A percentile compares a stretch with the other conserved stretches of the same genome.
phyloP scores from a whole-genome alignment of 2,888 invertebrate species.

The Pheosia tremula region DNA sequence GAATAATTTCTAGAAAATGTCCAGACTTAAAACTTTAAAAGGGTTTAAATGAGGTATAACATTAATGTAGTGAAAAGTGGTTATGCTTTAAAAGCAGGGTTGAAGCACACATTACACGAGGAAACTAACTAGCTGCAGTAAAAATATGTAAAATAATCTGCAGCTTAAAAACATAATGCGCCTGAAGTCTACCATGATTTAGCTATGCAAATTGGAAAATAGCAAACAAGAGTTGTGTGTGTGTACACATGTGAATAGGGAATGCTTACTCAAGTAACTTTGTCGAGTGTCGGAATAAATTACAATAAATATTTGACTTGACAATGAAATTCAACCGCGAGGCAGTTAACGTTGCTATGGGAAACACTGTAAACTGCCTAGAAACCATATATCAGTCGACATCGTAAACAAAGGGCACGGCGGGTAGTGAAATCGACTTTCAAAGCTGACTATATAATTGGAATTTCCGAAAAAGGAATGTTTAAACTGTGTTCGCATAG shows the following conservation, averaged over 20 bases:
- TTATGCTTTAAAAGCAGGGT: slow-evolving; percentile 6
- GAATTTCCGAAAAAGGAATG: slow-evolving; percentile 55
- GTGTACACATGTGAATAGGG: slow-evolving; percentile 38
- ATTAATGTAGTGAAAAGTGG: background rate
- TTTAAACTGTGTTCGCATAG: slow-evolving; percentile 42
- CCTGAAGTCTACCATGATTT: slow-evolving; percentile 21
- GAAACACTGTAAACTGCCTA: slow-evolving; percentile 45
- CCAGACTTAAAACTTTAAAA: slow-evolving; percentile 5
- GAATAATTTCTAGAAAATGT: background rate
- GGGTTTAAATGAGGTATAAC: slow-evolving; percentile 15
- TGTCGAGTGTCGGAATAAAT: slow-evolving; percentile 57
- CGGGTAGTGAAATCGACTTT: slow-evolving; percentile 51
- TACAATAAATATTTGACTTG: slow-evolving; percentile 59
- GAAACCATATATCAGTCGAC: slow-evolving; percentile 54
- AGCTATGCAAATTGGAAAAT: slow-evolving; percentile 50
- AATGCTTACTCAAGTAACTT: slow-evolving; percentile 40
- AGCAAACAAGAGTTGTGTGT: slow-evolving; percentile 45
- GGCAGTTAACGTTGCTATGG: slow-evolving; percentile 36
- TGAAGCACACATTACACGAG: slow-evolving; percentile 5
- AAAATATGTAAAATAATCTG: slow-evolving; percentile 26
- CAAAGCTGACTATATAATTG: slow-evolving; percentile 56
- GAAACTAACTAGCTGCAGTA: slow-evolving; percentile 8
- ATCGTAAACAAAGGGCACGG: slow-evolving; percentile 52
- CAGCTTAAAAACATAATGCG: slow-evolving; percentile 6
- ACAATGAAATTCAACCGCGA: slow-evolving; percentile 50